Conservation (phyloP, 1,140 invertebrate species). For the Mamestra configurata region DNA sequence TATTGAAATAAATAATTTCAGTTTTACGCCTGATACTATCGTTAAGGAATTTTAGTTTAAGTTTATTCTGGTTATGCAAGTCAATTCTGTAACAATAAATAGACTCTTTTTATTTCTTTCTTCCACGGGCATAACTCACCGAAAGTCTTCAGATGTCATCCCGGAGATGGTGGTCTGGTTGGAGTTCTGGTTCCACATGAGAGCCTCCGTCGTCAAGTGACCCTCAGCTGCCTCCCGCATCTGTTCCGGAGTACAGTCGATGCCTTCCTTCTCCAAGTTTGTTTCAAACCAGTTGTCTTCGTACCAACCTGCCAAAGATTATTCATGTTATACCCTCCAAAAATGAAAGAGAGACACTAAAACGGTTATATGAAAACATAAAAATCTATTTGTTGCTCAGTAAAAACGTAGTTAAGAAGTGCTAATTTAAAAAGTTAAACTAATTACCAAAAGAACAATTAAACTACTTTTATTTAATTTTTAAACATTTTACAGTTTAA, state of each 20-base stretch:
- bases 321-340: background rate
- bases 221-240: conserved; percentile 98
- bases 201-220: conserved; percentile 98
- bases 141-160: conserved; percentile 94
- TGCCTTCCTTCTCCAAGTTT: conserved; percentile 95
- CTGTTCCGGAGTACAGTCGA: conserved; percentile 97
- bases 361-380: too few relatives aligned
- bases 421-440: background rate
- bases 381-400: too few relatives aligned
- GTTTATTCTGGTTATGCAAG: too few relatives aligned
- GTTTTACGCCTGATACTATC: too few relatives aligned
- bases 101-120: background rate
- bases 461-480: background rate
- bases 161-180: conserved; percentile 97
- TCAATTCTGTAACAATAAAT: too few relatives aligned
- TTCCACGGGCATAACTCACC: conserved; percentile 74
- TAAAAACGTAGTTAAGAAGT: background rate
- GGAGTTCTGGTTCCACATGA: conserved; percentile 98
- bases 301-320: conserved; percentile 94
- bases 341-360: too few relatives aligned
- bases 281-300: conserved; percentile 99
- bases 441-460: background rate
- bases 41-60: too few relatives aligned
- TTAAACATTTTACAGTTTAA: background rate
- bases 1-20: too few relatives aligned